Evolutionary conservation across 2,113 vertebrate species (phyloP), one percentile per base, ranked within the genome.

Genomic region (human (Homo sapiens)): DNA sequence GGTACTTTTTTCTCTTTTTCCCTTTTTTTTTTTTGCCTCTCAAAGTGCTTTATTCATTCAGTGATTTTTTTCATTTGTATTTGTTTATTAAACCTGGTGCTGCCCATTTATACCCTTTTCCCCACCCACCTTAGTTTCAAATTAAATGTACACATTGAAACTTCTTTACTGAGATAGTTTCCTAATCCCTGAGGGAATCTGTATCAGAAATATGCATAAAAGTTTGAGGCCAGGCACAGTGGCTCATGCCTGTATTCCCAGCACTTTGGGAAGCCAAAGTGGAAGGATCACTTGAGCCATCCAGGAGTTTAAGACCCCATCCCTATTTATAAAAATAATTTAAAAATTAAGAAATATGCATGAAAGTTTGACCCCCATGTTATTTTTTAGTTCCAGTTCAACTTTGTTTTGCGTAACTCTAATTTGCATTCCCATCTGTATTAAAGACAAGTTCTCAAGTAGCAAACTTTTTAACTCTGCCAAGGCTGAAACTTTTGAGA

Each of bases 391-490:
- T 96, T 90, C 55, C 20, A 97, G n/a, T 6, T 83, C 32, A 64
- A 5, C 55, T 40, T 82, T 94, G 45, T 10, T 85, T 96, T 97
- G 55, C 2, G 5, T 94, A 75, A 73, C 25, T n/a, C 1, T 68
- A 93, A 68, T 93, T 97, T 94, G 16, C n/a, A 89, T 95, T 94
- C 61, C 82, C 35, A 92, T 17, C 52, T 89, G 16, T 86, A 89
- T 87, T 97, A 96, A 81, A 95, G 96, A 70, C 38, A 89, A 50
- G 85, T 83, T 91, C 25, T 59, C 38, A 94, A 94, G 40, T 68
- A 59, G 57, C 59, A 89, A 81, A 78, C 11, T 64, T 85, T 85
- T 96, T 94, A 96, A 25, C 40, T 91, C 25, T 93, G 40, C 50
- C 45, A 88, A 90, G 80, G 45, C 43, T 55, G 57, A 95, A 93